Base-by-base conservation (phyloP, 2,113 vertebrate species). In the Saccopteryx leptura region DNA sequence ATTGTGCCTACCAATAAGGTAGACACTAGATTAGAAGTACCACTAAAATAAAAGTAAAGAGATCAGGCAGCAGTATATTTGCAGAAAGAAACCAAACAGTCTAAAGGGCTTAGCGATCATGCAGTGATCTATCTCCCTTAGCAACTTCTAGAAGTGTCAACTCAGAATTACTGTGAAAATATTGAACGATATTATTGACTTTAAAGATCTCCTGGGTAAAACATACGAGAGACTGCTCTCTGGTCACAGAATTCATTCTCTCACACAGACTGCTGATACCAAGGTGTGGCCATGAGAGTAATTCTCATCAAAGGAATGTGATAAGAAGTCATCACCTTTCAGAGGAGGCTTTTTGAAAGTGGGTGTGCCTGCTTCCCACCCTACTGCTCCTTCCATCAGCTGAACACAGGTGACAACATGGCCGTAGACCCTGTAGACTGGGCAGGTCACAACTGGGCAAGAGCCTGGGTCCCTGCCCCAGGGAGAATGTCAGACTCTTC, bases 11-110 rank as follows among this genome's bases (percentile, higher is more conserved):
- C 81, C 76, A 83, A 91, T 79, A 95, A 88, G 91, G 87, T 83
- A 86, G 24, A 82, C 31, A 52, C 76, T 52, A 63, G 33, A 7
- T 26, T 83, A 65, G 72, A 93, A 88, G 33, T 28, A 31, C 76
- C 48, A 33, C 75, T 85, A 69, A 83, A 80, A 78, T 33, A 78
- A 72, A 71, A 39, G 39, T 39, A 39, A 85, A 92, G 28, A 78
- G 46, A 74, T 76, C 72, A 90, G 61, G 5, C 83, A 68, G 54
- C 18, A 33, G 46, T 46, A 24, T 68, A 81, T 90, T 92, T 94
- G 33, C 54, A 94, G 86, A 85, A 86, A 23, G 72, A 95, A 96
- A 86, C 14, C 33, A 56, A 97, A 90, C 23, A 85, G 91, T 82
- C 91, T 83, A 82, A 93, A 15, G 12, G 19, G 33, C 15, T 88